Evolutionary conservation across 1,140 invertebrate genomes (phyloP), one percentile per base, ranked within the genome.

Genomic region (Homarus americanus): DNA sequence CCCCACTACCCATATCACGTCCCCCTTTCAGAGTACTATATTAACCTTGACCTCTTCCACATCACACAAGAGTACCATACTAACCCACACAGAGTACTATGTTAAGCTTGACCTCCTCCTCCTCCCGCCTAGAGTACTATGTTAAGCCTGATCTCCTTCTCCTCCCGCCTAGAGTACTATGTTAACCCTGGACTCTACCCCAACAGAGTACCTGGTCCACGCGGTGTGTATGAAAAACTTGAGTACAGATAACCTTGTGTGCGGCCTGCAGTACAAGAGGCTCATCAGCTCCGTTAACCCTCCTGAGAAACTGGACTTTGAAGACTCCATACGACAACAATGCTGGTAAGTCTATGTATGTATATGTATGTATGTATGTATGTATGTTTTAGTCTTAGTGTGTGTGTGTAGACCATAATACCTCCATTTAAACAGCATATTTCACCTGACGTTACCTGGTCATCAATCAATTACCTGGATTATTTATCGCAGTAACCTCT

Each of bases 281-380:
- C 87, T 90, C 80, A 90, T 90, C 69, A 69, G 32, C 36, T 83
- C 87, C 24, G 87, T 90, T 2, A 83, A 78, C 72, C 87, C 87
- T 1, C 69, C 87, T 1, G 87, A 90, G 87, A 90, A 90, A 28
- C 41, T 90, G 20, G 38, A 90, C 44, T 90, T 83, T 28, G 80
- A 90, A 49, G 87, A 90, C 69, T 90, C 87, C 12, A 90, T 90
- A 53, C 69, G 87, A 32, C 87, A 90, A 69, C 87, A 90, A 72
- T 90, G 87, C 78, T 90, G 87, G 87, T 90, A 36, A 87, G 85
- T 78, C 24, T 24, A 34, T 24, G 66, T 69, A 15, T 49, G 15
- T 28, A 44, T 80, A 9, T 2, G 2, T 41, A 12, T 41, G 40
- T 41, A 9, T 41, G 41, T 41, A 7, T 44, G 49, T 41, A 5